A percentile compares a stretch with the other conserved stretches of the same genome.
Evolutionary conservation across 2,888 invertebrate species (phyloP).

Genomic region (Volucella inanis): DNA sequence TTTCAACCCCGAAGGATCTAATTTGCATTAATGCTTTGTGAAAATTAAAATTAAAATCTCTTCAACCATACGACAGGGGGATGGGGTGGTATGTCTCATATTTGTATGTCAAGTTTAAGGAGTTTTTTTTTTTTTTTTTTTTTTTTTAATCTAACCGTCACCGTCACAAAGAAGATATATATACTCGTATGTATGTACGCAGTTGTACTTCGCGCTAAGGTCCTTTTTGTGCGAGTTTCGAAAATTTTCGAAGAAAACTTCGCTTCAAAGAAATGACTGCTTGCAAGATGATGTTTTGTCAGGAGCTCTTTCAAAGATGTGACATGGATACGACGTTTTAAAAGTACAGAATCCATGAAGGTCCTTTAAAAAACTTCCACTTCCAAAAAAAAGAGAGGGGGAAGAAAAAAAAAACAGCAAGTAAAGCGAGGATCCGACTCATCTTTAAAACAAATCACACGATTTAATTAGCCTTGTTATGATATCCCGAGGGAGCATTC

Average conservation of each 20-base stretch:
- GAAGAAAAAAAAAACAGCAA: not conserved
- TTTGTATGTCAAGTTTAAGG: constrained; percentile 20
- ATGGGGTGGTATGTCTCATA: not conserved
- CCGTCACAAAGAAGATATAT: too few species aligned
- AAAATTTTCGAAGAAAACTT: not conserved
- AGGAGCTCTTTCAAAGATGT: constrained; percentile 42
- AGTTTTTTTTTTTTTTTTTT: constrained; percentile 30
- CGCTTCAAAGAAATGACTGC: constrained; percentile 6
- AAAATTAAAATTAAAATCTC: constrained; percentile 72
- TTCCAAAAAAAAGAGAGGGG: not conserved
- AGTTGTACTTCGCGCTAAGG: constrained; percentile 2
- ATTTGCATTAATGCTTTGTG: constrained; percentile 72
- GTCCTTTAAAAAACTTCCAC: not conserved
- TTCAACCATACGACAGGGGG: constrained; percentile 52
- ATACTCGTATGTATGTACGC: not conserved
- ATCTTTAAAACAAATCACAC: constrained; percentile 64
- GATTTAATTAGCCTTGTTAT: constrained; percentile 72
- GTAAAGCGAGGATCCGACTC: constrained; percentile 26
- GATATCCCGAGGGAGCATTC: constrained; percentile 65
- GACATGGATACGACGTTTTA: constrained; percentile 63
- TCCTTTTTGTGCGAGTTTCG: constrained; percentile 1
- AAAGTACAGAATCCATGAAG: constrained; percentile 17
- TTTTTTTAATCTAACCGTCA: not conserved
- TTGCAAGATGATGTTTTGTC: constrained; percentile 52
- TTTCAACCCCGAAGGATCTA: constrained; percentile 70